Base-by-base conservation (phyloP, 2,113 vertebrate species). In the Epinephelus lanceolatus region DNA sequence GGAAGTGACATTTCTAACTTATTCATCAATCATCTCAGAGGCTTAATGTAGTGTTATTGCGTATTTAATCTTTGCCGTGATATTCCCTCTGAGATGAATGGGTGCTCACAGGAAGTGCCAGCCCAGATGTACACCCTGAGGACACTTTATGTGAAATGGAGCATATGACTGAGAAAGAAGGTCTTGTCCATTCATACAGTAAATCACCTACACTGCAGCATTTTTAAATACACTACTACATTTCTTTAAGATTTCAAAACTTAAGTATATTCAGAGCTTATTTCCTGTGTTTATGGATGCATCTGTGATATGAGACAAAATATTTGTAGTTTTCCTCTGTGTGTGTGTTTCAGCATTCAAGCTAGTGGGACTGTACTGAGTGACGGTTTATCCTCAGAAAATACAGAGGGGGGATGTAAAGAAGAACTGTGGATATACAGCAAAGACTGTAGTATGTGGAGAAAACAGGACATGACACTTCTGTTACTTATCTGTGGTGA, bases 81-180 rank as follows among this genome's bases (percentile, higher is more conserved):
- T 55, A 3, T 76, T 78, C 53, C 55, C 12, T 66, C 21, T 23
- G 40, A 73, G 62, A 17, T 77, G 27, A 62, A 72, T 27, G 76
- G 30, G 15, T 18, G 69, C 67, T 81, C 57, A 55, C 9, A 63
- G 23, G 60, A 84, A 59, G 53, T 47, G 52, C 63, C n/a, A 55
- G 52, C 45, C 40, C 55, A 85, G 74, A 77, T 77, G 77, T 68
- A 23, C 23, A 68, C 62, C 82, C 86, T 52, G 72, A 76, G 76
- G 88, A 76, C 27, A 61, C 69, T 69, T 60, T 37, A 60, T 78
- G 83, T 73, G 81, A 88, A 88, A 88, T 76, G 72, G 59, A 37
- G 59, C 59, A 61, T 33, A 80, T 49, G 57, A 59, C 53, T 0
- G 33, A 33, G 40, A 69, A 12, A 37, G 14, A 84, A 77, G 4